Evolutionary conservation across 1,140 invertebrate species (phyloP).

Genomic region (Trissolcus basalis): DNA sequence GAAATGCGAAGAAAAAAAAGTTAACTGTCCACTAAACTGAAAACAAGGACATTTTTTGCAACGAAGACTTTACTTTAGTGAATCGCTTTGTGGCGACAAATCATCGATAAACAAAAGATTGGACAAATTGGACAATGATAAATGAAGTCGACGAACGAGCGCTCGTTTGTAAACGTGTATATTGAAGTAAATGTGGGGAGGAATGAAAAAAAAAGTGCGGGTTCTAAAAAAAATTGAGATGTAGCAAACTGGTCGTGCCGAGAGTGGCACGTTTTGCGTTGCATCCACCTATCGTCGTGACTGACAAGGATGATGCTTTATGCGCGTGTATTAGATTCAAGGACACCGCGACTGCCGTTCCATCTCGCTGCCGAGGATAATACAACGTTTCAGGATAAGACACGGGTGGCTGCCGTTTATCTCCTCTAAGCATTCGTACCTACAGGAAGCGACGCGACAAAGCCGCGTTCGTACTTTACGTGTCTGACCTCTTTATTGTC

Average conservation of each 20-base stretch:
- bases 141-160: slow-evolving; percentile 6
- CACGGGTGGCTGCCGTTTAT: slow-evolving; percentile 64
- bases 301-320: slow-evolving; percentile 60
- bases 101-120: not conserved
- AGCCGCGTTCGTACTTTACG: slow-evolving; percentile 26
- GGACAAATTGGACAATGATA: slow-evolving; percentile 3
- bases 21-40: too few species aligned
- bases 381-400: slow-evolving; percentile 71
- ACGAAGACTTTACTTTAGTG: not conserved
- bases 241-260: slow-evolving; percentile 42
- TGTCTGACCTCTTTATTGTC: slow-evolving; percentile 41
- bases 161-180: slow-evolving; percentile 41
- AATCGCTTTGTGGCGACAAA: not conserved
- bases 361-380: slow-evolving; percentile 76
- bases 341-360: slow-evolving; percentile 70
- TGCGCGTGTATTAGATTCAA: slow-evolving; percentile 65
- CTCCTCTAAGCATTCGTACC: slow-evolving; percentile 54
- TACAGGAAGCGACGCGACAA: slow-evolving; percentile 56
- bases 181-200: slow-evolving; percentile 27
- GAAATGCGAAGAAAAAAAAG: too few species aligned
- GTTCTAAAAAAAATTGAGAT: slow-evolving; percentile 53
- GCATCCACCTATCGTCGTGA: slow-evolving; percentile 51
- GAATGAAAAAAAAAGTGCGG: slow-evolving; percentile 23
- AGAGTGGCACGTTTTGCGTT: slow-evolving; percentile 45
- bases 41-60: too few species aligned